phyloP scores from a whole-genome alignment of 2,888 invertebrate genomes.

The Watsonalla binaria region DNA sequence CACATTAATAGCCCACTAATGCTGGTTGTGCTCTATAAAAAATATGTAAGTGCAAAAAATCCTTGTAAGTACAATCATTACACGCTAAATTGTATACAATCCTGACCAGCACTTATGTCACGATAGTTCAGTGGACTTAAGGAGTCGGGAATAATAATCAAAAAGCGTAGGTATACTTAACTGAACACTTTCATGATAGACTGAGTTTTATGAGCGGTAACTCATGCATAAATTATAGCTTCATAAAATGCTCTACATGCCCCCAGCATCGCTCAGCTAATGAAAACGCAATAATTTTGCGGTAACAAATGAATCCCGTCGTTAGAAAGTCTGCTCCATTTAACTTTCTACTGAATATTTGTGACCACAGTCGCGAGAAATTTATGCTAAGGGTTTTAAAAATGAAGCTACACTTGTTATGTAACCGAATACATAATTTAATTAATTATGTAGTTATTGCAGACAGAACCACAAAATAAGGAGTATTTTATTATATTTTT shows the following conservation, averaged over 20 bases:
- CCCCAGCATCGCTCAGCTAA: background rate
- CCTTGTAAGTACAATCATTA: background rate
- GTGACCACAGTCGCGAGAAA: background rate
- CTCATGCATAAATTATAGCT: background rate
- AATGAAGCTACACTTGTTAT: too few species aligned
- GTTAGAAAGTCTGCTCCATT: slow-evolving; percentile 3
- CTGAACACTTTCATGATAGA: background rate
- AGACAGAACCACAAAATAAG: too few species aligned
- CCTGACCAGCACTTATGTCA: too few species aligned
- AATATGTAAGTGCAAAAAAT: background rate
- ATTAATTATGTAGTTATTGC: too few species aligned
- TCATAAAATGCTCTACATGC: background rate
- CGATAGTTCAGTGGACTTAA: too few species aligned
- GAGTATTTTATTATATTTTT: too few species aligned
- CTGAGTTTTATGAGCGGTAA: background rate
- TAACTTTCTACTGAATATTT: background rate
- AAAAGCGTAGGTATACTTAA: too few species aligned
- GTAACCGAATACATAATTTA: too few species aligned
- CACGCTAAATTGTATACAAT: background rate
- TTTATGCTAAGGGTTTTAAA: background rate
- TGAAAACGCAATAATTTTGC: slow-evolving; percentile 3
- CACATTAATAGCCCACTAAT: background rate
- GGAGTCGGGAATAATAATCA: too few species aligned
- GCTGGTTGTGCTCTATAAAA: background rate
- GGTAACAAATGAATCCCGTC: slow-evolving; percentile 2